These are phyloP conservation scores for Hypena proboscidalis DNA, from an alignment of 2,888 invertebrate species.

Conservation along the genomic window DNA sequence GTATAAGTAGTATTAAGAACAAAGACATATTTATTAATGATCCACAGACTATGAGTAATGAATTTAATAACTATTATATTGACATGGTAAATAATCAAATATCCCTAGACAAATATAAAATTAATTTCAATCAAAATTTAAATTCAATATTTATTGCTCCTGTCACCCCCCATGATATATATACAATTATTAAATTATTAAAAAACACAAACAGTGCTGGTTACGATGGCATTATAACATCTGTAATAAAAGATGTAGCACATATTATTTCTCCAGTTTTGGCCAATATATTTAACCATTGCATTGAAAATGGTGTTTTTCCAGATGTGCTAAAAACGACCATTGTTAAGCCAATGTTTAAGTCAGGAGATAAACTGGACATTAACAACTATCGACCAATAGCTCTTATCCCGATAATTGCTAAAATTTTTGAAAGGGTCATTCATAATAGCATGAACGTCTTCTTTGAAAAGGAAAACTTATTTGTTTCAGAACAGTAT, in stretches of 20 bases:
- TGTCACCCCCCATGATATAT: not conserved
- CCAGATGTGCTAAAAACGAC: not conserved
- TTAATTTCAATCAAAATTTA: not conserved
- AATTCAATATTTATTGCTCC: not conserved
- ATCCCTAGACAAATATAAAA: no score
- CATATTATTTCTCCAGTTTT: not conserved
- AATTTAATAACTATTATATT: no score
- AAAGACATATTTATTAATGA: not conserved
- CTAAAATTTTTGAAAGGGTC: no score
- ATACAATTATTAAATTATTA: not conserved
- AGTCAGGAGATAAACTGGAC: no score
- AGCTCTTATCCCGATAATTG: no score
- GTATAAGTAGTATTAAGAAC: not conserved
- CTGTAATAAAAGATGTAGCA: not conserved
- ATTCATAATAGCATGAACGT: no score
- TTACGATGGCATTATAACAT: not conserved
- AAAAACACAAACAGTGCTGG: not conserved
- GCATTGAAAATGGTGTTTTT: not conserved
- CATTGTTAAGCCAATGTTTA: not conserved
- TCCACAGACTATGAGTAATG: not conserved
- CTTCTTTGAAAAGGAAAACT: no score
- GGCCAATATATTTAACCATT: not conserved
- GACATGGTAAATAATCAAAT: no score
- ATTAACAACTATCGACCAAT: no score
- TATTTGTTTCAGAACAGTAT: no score